Evolutionary conservation across 30 jellyfish, hydroid and myxozoan species (phyloP).

Genomic region (Clytia hemisphaerica): DNA sequence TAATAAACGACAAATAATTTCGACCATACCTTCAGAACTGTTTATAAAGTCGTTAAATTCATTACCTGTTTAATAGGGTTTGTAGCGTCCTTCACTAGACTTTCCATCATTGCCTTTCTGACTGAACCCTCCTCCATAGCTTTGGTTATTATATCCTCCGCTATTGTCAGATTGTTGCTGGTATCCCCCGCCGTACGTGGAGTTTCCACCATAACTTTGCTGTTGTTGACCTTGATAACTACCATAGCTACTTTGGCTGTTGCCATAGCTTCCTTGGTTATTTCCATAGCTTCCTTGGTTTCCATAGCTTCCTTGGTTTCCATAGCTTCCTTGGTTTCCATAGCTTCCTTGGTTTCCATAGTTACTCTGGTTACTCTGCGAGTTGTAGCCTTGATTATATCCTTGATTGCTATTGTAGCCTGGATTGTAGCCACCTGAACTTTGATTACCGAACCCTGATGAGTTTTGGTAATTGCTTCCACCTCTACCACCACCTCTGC

Average conservation of each 20-base stretch:
- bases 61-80: no score
- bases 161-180: slow-evolving; percentile 18
- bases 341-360: slow-evolving; percentile 2
- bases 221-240: not conserved
- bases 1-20: no score
- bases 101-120: no score
- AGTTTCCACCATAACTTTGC: not conserved
- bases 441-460: not conserved
- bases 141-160: no score
- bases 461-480: not conserved
- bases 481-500: slow-evolving; percentile 76
- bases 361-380: not conserved
- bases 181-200: not conserved
- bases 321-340: not conserved
- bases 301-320: not conserved
- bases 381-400: not conserved
- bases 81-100: no score
- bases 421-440: not conserved
- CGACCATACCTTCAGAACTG: no score
- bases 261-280: not conserved
- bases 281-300: not conserved
- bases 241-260: not conserved
- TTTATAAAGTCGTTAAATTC: no score
- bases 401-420: slow-evolving; percentile 9
- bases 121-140: no score